Evolutionary conservation across 2,113 vertebrate genomes (phyloP).

Genomic region (Cochlearius cochlearius): DNA sequence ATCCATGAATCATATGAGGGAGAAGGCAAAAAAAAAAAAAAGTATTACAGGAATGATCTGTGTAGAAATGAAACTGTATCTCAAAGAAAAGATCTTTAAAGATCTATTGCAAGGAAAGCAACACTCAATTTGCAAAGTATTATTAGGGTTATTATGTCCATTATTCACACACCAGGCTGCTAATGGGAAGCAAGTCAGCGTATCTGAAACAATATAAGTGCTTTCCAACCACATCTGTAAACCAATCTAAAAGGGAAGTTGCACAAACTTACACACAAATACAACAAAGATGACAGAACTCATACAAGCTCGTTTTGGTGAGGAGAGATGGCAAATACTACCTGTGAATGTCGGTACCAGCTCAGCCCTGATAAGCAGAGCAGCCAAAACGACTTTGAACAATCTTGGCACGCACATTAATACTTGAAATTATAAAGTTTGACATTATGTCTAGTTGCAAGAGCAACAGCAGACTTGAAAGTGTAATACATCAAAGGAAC

Average conservation of each 20-base stretch:
- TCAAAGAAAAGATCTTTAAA: constrained; percentile 47
- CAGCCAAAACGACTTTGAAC: background rate
- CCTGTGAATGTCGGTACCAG: background rate
- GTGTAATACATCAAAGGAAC: background rate
- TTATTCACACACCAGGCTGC: constrained; percentile 24
- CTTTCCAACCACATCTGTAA: constrained; percentile 56
- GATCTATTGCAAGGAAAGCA: constrained; percentile 1
- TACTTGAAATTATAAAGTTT: background rate
- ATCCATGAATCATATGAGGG: background rate
- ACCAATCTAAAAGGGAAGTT: constrained; percentile 42
- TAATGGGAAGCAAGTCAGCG: background rate
- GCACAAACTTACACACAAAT: constrained; percentile 9
- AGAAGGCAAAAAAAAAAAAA: background rate
- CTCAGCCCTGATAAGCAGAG: background rate
- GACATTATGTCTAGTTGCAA: background rate
- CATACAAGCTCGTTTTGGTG: background rate
- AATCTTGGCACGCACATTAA: background rate
- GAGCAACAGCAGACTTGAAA: background rate
- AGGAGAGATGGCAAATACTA: background rate
- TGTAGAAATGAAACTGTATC: background rate
- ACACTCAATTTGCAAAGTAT: background rate
- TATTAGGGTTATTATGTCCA: constrained; percentile 43
- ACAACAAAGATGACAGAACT: background rate
- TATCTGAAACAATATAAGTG: constrained; percentile 12
- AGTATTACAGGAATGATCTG: background rate